Evolutionary conservation across 2,888 invertebrate genomes (phyloP), one percentile per base, ranked within the genome.

Genomic region (Tenthredo mesomela): DNA sequence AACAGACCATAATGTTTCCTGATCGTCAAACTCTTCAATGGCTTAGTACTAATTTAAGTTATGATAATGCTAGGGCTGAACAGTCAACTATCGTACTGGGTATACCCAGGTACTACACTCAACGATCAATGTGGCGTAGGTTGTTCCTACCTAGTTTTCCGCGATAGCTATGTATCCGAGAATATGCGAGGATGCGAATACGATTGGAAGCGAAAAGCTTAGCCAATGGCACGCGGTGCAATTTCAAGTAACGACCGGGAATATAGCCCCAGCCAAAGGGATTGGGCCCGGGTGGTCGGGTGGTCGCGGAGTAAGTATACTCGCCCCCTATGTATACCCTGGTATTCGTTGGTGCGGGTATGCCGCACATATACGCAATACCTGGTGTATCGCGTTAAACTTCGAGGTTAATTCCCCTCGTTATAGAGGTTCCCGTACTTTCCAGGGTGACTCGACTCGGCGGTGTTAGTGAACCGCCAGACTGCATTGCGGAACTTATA

Each of bases 341-440:
- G 43, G 75, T 25, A 61, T 61, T 15, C 75, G 71, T n/a, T 71
- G 25, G 21, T 25, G 61, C 25, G 37, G 40, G 33, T 29, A n/a
- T 47, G 47, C 25, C 21, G 40, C 33, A 78, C 61, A 58, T 50
- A 58, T 61, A 80, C 80, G 80, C 80, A 61, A 61, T 58, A 61
- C 37, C 80, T 80, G 80, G 58, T 80, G 61, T 61, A 80, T 61
- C 50, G 84, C 86, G 88, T 89, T 89, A 89, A 90, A 90, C 89
- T 89, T 86, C 86, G 87, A 88, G 90, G 89, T 91, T 91, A 91
- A 91, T 84, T 84, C 78, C 65, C 84, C 77, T 84, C 91, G 90
- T 91, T 91, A 90, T 86, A 85, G 89, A 87, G 86, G 89, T 88
- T 88, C 87, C 88, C 84, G 67, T 85, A 85, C 88, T 89, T 89